Conservation (phyloP, 2,113 vertebrate species). For the Lanius ludovicianus region DNA sequence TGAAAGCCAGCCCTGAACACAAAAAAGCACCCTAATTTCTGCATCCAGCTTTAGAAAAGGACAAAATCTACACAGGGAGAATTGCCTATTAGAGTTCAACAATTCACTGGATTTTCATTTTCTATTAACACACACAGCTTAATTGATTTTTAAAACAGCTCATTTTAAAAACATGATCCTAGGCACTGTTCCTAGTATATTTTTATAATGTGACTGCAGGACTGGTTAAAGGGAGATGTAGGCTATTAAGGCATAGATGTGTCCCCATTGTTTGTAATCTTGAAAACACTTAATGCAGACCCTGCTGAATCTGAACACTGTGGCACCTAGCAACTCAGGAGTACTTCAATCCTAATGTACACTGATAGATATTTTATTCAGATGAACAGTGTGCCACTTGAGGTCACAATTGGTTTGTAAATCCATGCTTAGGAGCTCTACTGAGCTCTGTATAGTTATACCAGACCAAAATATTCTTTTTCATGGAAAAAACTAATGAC, state of each 20-base stretch:
- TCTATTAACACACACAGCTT: background rate
- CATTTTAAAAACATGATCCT: background rate
- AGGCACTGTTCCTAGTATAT: background rate
- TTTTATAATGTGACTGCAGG: background rate
- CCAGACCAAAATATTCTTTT: background rate
- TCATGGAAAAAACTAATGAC: background rate
- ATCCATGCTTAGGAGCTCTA: background rate
- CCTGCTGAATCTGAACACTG: background rate
- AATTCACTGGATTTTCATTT: background rate
- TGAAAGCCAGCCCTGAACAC: background rate
- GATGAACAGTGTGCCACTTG: background rate
- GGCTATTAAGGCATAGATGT: background rate
- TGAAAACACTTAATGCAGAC: background rate
- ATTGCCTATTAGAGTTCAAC: background rate
- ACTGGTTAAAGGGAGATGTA: background rate
- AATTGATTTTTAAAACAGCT: background rate
- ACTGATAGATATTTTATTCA: background rate
- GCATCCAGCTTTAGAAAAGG: background rate
- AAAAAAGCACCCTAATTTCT: background rate
- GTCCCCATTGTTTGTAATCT: background rate
- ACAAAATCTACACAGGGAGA: background rate
- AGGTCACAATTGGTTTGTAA: constrained; percentile 17
- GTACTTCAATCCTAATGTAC: background rate
- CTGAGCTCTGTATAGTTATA: background rate
- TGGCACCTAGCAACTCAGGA: constrained; percentile 37